Evolutionary conservation across 2,113 vertebrate species (phyloP), one percentile per base, ranked within the genome.

Genomic region (Galbula dea): DNA sequence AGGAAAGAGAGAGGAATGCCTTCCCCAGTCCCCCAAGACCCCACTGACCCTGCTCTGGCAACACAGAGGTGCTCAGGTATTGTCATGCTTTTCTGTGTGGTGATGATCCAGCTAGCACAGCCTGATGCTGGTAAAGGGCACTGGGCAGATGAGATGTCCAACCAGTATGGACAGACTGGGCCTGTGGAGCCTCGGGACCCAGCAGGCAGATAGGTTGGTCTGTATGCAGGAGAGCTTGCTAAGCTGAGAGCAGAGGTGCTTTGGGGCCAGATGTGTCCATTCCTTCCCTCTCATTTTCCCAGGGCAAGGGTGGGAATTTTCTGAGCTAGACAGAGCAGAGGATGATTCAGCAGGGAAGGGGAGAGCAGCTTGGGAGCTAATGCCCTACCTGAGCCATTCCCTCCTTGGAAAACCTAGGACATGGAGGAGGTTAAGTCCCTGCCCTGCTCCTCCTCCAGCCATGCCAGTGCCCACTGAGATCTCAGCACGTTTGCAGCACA

Each of bases 191-290:
- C 78, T 30, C 39, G 5, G 89, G 86, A 68, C 73, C 71, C 14
- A 1, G 84, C 78, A 77, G 87, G 86, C 81, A 87, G 86, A 85
- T 58, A 78, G 77, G 54, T 90, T 74, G 20, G 77, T 12, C 62
- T 0, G 4, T 41, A 7, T 0, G 23, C 34, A 30, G 69, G 88
- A 87, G 66, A 51, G 81, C 74, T 92, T 46, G 62, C 86, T 88
- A 71, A 96, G 79, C 67, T 1, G 4, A 73, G 65, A 81, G 86
- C 89, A 83, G 89, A 79, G 71, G 24, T 83, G 84, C 20, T 92
- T 71, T 87, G 55, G 67, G 81, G 77, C 34, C 86, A 92, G 62
- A 93, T 84, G 63, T 62, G 43, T 79, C 45, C 74, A 2, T 72
- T 90, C 86, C 85, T 68, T 11, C 30, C 74, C 10, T 93, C 82